Percentiles rank a stretch among this genome's conserved stretches.
Evolutionary conservation across 1,140 invertebrate genomes (phyloP).

Genomic region (Eurosta solidaginis): DNA sequence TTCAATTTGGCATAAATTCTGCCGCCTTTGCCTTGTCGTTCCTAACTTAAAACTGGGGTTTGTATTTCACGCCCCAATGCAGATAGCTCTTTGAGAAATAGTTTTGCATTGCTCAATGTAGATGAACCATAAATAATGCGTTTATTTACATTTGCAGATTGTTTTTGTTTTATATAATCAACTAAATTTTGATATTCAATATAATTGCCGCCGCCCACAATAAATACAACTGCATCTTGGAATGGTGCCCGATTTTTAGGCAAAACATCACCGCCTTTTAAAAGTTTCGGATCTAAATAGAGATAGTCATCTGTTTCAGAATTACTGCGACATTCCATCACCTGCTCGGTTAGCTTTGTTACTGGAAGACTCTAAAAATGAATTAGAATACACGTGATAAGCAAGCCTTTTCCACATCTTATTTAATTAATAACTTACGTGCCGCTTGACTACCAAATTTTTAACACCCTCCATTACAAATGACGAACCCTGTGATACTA

Average conservation of each 20-base stretch:
- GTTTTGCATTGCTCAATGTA: constrained; percentile 87
- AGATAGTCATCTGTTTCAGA: constrained; percentile 84
- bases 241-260: constrained; percentile 73
- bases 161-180: constrained; percentile 89
- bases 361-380: constrained; percentile 79
- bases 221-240: constrained; percentile 92
- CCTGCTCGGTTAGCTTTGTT: constrained; percentile 87
- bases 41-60: constrained; percentile 52
- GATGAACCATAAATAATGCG: constrained; percentile 94
- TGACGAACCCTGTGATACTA: constrained; percentile 94
- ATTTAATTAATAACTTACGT: constrained; percentile 69
- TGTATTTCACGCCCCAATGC: constrained; percentile 74
- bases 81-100: constrained; percentile 90
- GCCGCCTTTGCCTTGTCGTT: constrained; percentile 35
- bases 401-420: not conserved
- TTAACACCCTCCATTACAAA: constrained; percentile 99
- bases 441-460: constrained; percentile 97
- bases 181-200: constrained; percentile 99
- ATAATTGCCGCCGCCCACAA: constrained; percentile 98
- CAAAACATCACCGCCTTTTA: constrained; percentile 72
- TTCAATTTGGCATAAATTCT: constrained; percentile 17
- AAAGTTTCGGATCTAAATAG: constrained; percentile 91
- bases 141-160: constrained; percentile 72
- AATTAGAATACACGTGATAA: not conserved
- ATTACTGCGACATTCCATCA: constrained; percentile 84